These are phyloP conservation scores for Sinelater perroti DNA, from an alignment of 2,888 invertebrate species.

Conservation along the genomic window DNA sequence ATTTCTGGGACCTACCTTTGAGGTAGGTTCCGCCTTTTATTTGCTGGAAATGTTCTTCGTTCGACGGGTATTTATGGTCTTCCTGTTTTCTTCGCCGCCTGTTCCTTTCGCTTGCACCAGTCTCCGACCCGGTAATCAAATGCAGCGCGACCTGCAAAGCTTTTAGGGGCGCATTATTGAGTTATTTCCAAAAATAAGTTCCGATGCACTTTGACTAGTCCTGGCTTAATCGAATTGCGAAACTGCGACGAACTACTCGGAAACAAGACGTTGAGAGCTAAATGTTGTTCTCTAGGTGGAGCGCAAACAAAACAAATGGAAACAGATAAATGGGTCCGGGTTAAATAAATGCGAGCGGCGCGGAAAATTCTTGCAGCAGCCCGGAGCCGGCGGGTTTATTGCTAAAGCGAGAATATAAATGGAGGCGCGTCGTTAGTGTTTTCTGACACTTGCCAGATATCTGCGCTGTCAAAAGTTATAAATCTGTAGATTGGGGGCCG, in stretches of 20 bases:
- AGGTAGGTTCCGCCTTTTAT: too few relatives aligned
- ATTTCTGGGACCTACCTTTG: too few relatives aligned
- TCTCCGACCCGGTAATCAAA: too few relatives aligned
- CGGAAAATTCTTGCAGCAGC: conserved; percentile 13
- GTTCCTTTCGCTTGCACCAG: too few relatives aligned
- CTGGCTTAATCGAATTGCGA: conserved; percentile 4
- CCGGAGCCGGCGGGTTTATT: conserved; percentile 8
- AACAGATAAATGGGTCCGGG: conserved; percentile 11
- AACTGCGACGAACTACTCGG: conserved; percentile 7
- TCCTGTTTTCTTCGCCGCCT: too few relatives aligned
- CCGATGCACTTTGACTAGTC: conserved; percentile 13
- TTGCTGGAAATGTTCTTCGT: too few relatives aligned
- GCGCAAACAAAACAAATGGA: conserved; percentile 6
- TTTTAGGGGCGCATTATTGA: background rate
- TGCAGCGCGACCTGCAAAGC: too few relatives aligned
- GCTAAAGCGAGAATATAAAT: conserved; percentile 17
- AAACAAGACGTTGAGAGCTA: conserved; percentile 14
- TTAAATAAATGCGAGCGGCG: conserved; percentile 8
- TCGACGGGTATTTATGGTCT: too few relatives aligned
- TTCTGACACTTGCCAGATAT: conserved; percentile 9
- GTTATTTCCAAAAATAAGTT: conserved; percentile 7
- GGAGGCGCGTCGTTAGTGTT: conserved; percentile 11
- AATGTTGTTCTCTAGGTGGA: conserved; percentile 12
- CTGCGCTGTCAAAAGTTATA: conserved; percentile 14
- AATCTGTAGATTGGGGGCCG: conserved; percentile 1